Conservation (phyloP, 2,113 vertebrate species). For the Neolamprologus caudopunctatus region DNA sequence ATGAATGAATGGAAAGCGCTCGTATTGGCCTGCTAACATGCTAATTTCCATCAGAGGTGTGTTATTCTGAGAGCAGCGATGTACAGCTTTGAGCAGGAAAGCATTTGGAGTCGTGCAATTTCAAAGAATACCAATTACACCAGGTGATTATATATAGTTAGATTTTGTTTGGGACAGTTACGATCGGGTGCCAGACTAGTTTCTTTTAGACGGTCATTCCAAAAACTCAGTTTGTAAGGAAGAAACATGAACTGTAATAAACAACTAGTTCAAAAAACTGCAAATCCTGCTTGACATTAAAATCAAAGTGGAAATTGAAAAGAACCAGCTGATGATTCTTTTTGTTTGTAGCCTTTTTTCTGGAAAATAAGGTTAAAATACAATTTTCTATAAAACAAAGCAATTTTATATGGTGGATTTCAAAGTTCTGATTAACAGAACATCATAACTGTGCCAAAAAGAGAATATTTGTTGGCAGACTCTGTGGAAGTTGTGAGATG, state of each 20-base stretch:
- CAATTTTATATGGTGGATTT: background rate
- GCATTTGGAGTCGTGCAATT: background rate
- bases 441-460: background rate
- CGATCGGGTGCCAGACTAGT: fast-evolving
- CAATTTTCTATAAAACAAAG: background rate
- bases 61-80: background rate
- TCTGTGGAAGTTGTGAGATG: background rate
- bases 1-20: background rate
- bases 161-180: background rate
- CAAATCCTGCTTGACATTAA: background rate
- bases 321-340: background rate
- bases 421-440: background rate
- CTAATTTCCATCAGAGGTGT: background rate
- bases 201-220: background rate
- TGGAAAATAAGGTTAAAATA: background rate
- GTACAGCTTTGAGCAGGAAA: background rate
- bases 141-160: background rate
- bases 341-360: background rate
- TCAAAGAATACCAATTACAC: background rate
- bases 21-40: background rate
- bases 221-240: background rate
- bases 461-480: background rate
- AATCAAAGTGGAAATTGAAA: background rate
- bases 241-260: background rate
- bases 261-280: background rate